phyloP scores from a whole-genome alignment of 2,113 vertebrate genomes.

The Benthochromis sp. region DNA sequence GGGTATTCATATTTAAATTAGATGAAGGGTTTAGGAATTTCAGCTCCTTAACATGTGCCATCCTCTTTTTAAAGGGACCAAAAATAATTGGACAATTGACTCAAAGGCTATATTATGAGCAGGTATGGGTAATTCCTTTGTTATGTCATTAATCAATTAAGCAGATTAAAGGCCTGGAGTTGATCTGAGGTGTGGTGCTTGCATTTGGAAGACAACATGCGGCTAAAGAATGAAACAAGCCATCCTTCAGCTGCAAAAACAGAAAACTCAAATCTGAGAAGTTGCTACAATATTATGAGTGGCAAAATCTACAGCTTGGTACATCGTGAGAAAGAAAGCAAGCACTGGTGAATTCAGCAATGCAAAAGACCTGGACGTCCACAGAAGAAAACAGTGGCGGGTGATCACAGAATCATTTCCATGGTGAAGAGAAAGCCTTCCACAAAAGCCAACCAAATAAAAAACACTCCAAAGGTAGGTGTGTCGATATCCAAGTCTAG shows the following conservation, averaged over 20 bases:
- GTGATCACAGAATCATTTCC: neutral
- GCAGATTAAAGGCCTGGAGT: neutral
- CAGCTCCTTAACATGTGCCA: neutral
- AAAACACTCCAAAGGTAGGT: neutral
- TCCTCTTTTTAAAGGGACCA: neutral
- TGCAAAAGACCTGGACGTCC: neutral
- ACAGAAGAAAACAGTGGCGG: accelerated
- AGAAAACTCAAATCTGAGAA: neutral
- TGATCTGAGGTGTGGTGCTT: neutral
- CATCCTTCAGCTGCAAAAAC: neutral
- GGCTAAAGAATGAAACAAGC: neutral
- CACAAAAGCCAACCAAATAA: neutral
- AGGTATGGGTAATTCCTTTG: neutral
- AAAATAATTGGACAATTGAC: neutral
- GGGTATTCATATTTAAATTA: neutral
- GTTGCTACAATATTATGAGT: neutral
- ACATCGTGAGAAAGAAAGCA: neutral
- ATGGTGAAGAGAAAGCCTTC: neutral
- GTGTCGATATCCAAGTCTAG: accelerated
- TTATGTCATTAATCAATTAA: neutral
- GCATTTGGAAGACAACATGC: neutral
- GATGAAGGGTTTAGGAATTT: neutral
- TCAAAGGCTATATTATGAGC: neutral
- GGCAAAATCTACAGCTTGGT: neutral
- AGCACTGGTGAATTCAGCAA: neutral